These are phyloP conservation scores for Natator depressus DNA, from an alignment of 2,113 vertebrate species.

Conservation along the genomic window DNA sequence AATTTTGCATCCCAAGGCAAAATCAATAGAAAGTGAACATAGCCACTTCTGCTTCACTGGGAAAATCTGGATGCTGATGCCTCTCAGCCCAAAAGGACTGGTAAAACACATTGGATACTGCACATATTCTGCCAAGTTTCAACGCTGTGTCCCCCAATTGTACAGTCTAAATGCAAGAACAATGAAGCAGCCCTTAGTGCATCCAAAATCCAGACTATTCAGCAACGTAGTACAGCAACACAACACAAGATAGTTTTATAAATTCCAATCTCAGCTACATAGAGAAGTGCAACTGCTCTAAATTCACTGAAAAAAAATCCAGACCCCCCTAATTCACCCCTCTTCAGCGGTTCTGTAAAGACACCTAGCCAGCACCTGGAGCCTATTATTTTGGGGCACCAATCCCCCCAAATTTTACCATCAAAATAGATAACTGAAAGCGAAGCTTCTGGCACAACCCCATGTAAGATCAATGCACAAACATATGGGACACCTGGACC, in stretches of 20 bases:
- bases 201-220: not conserved
- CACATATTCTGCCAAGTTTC: not conserved
- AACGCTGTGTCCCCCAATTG: not conserved
- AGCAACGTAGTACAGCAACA: not conserved
- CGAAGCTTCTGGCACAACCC: not conserved
- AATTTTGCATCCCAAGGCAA: not conserved
- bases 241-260: not conserved
- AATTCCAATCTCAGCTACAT: not conserved
- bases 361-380: not conserved
- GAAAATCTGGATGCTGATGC: not conserved
- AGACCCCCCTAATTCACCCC: not conserved
- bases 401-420: not conserved
- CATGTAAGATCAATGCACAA: not conserved
- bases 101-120: not conserved
- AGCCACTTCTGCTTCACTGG: not conserved
- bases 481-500: not conserved
- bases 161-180: not conserved
- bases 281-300: not conserved
- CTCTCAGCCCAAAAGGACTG: not conserved
- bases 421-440: not conserved
- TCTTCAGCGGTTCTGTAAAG: not conserved
- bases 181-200: not conserved
- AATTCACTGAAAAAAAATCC: not conserved
- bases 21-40: not conserved
- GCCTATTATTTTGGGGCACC: not conserved